These are phyloP conservation scores for Phaethornis superciliosus DNA, from an alignment of 2,113 vertebrate species.

Conservation along the genomic window DNA sequence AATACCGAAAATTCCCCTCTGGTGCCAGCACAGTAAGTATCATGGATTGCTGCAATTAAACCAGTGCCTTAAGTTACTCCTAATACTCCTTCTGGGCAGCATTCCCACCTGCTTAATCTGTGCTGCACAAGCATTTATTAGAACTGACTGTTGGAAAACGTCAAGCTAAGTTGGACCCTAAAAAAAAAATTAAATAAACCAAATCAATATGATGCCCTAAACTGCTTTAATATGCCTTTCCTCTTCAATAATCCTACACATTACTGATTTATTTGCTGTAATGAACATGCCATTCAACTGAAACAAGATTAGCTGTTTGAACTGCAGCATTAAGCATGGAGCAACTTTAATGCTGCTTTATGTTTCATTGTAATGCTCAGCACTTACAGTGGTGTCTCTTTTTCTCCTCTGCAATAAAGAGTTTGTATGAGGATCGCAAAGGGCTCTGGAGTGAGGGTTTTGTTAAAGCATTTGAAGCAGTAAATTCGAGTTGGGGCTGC, in stretches of 20 bases:
- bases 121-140: conserved; percentile 45
- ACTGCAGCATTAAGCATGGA: neutral
- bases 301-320: conserved; percentile 63
- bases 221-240: conserved; percentile 66
- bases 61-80: conserved; percentile 66
- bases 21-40: conserved; percentile 67
- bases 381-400: conserved; percentile 7
- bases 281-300: conserved; percentile 46
- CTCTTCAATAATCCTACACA: conserved; percentile 44
- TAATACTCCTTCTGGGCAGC: conserved; percentile 72
- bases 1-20: conserved; percentile 51
- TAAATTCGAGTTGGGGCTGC: neutral
- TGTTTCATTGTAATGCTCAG: conserved; percentile 1
- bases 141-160: conserved; percentile 60
- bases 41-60: conserved; percentile 73
- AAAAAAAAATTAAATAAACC: neutral
- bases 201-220: conserved; percentile 56
- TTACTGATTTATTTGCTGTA: conserved; percentile 59
- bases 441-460: neutral
- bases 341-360: conserved; percentile 42
- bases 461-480: neutral
- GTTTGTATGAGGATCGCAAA: neutral
- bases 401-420: neutral
- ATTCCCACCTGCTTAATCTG: conserved; percentile 69
- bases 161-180: conserved; percentile 35